Percentiles rank a stretch among this genome's conserved stretches.
Conservation (phyloP, 2,113 vertebrate species). For the Mus pahari region DNA sequence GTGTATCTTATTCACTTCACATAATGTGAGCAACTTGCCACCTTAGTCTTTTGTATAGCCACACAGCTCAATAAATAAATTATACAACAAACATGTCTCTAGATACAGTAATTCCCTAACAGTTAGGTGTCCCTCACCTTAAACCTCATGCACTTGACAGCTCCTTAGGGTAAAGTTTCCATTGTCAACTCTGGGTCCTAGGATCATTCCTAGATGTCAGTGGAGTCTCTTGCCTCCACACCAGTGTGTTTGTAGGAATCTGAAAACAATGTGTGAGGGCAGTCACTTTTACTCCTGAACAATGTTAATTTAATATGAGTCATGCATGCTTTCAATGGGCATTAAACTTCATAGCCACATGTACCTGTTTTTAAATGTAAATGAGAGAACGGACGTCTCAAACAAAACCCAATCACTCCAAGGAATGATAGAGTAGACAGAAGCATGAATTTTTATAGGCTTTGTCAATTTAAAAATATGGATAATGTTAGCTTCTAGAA, state of each 20-base stretch:
- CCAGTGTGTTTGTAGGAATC: background rate
- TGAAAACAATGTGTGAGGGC: background rate
- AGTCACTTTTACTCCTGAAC: background rate
- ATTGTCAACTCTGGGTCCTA: background rate
- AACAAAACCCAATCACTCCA: background rate
- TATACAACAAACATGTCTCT: background rate
- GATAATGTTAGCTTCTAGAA: background rate
- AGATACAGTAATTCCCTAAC: background rate
- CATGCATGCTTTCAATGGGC: background rate
- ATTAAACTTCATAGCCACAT: background rate
- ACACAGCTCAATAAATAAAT: background rate
- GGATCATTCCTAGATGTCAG: background rate
- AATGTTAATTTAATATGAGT: background rate
- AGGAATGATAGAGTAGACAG: background rate
- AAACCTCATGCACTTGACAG: background rate
- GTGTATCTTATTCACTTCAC: constrained; percentile 57
- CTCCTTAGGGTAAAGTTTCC: background rate
- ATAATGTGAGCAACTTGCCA: background rate
- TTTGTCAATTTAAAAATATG: background rate
- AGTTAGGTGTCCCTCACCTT: background rate
- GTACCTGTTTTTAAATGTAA: background rate
- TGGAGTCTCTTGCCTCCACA: background rate
- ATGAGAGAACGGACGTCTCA: background rate
- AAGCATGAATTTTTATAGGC: background rate
- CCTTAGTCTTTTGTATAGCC: constrained; percentile 31